phyloP scores from a whole-genome alignment of 2,888 invertebrate species.

The Scaptodrosophila latifasciaeformis region DNA sequence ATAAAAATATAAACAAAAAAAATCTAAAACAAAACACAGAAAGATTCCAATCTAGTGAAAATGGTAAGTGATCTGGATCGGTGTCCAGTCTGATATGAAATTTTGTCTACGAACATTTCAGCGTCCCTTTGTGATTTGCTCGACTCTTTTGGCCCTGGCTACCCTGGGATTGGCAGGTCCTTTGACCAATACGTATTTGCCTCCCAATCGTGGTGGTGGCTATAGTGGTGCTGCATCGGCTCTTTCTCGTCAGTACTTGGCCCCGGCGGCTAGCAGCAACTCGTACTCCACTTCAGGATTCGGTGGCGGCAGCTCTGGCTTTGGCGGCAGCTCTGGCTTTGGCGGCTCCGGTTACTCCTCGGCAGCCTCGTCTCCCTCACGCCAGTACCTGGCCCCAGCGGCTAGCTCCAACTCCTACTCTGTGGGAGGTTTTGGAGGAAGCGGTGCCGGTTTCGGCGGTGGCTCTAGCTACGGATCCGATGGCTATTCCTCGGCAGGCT shows the following conservation, averaged over 20 bases:
- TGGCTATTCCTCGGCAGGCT: too few species aligned
- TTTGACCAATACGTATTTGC: conserved; percentile 48
- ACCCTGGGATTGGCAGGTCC: conserved; percentile 35
- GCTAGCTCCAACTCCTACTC: conserved; percentile 14
- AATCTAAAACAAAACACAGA: too few species aligned
- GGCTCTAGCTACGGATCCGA: background rate
- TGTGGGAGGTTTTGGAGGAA: background rate
- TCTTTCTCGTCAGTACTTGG: conserved; percentile 7
- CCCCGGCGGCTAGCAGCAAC: conserved; percentile 20
- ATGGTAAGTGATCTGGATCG: conserved; percentile 45
- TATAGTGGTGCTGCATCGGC: conserved; percentile 24
- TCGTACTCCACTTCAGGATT: too few species aligned
- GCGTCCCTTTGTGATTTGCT: conserved; percentile 34
- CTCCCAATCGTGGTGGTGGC: conserved; percentile 44
- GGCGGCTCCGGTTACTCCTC: conserved; percentile 7
- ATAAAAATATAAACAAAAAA: too few species aligned
- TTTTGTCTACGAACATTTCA: conserved; percentile 4
- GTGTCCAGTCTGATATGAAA: background rate
- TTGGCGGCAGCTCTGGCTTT: background rate
- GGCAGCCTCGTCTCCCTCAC: conserved; percentile 13
- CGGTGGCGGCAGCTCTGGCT: background rate
- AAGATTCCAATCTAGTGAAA: too few species aligned
- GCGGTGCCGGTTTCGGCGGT: background rate
- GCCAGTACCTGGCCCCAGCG: conserved; percentile 8
- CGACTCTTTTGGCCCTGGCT: conserved; percentile 32